These are phyloP conservation scores for Tuta absoluta DNA, from an alignment of 2,888 invertebrate species.

Conservation along the genomic window DNA sequence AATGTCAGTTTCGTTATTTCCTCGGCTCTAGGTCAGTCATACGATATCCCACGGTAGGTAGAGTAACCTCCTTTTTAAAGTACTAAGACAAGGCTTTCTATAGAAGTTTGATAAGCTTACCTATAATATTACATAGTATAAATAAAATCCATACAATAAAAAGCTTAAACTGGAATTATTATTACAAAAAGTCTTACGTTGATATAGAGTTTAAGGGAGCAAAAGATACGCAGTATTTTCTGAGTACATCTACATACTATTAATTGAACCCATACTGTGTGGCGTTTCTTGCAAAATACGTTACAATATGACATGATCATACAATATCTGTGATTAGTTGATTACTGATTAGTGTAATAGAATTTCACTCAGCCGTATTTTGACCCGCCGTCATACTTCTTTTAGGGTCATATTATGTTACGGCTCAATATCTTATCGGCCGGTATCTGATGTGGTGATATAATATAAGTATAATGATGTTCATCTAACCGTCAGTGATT, in stretches of 20 bases:
- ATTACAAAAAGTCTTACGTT: too few species aligned
- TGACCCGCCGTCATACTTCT: not conserved
- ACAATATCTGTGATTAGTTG: too few species aligned
- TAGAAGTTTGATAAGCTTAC: not conserved
- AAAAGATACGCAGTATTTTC: too few species aligned
- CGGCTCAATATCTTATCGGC: not conserved
- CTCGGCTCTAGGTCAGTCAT: conserved; percentile 16
- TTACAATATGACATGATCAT: too few species aligned
- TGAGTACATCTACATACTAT: too few species aligned
- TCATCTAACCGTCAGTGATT: not conserved
- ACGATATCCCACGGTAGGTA: not conserved
- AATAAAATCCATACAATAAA: too few species aligned
- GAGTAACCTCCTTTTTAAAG: not conserved
- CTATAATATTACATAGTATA: not conserved
- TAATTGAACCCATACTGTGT: too few species aligned
- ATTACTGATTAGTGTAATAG: not conserved
- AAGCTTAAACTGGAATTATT: too few species aligned
- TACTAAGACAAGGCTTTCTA: not conserved
- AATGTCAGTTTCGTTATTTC: conserved; percentile 23
- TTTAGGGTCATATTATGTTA: conserved; percentile 1
- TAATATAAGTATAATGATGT: conserved; percentile 16
- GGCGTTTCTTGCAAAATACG: too few species aligned
- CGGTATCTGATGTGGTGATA: conserved; percentile 8
- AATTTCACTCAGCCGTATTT: not conserved
- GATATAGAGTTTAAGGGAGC: too few species aligned